Evolutionary conservation across 2,888 invertebrate species (phyloP), one percentile per base, ranked within the genome.

Genomic region (Andrena camellia): DNA sequence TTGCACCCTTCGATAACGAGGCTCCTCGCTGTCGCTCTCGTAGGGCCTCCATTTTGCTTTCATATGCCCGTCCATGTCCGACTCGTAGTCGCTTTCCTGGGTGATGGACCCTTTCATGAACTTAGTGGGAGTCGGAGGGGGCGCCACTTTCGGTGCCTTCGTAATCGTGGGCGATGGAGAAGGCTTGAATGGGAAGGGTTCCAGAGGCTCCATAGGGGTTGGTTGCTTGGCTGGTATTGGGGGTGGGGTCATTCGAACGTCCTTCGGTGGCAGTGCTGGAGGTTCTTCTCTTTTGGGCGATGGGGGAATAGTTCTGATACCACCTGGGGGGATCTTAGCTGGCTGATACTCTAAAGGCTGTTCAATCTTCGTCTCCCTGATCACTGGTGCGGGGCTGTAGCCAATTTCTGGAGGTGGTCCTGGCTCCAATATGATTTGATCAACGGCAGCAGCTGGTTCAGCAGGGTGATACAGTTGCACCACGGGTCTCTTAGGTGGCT

Each of bases 381-480:
- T 90, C 31, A 92, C 88, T 0, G 95, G 95, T 8, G 95, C 95
- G 35, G 95, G 95, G 0, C 96, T 96, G 92, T 95, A 97, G 59
- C 95, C 96, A 8, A 97, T 96, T 94, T 96, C 96, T 20, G 96
- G 96, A 3, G 96, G 96, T 13, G 96, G 95, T 4, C 96, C 97
- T 0, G 96, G 96, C 90, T 96, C 95, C n/a, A 96, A 81, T n/a
- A 81, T 33, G 13, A 84, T 57, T 8, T 69, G 73, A 5, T 80
- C 75, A 0, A 60, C 13, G 73, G 64, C 5, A 1, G 74, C 67
- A 13, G 20, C 10, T 4, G 83, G 76, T 85, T 87, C 57, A 1
- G 68, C 23, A 2, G 42, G 20, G 0, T 60, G 71, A 3, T 67
- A 81, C 23, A 77, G 42, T 8, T 59, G 74, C 0, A 42, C 42